Base-by-base conservation (phyloP, 2,888 invertebrate species). In the Pyrocoelia pectoralis region DNA sequence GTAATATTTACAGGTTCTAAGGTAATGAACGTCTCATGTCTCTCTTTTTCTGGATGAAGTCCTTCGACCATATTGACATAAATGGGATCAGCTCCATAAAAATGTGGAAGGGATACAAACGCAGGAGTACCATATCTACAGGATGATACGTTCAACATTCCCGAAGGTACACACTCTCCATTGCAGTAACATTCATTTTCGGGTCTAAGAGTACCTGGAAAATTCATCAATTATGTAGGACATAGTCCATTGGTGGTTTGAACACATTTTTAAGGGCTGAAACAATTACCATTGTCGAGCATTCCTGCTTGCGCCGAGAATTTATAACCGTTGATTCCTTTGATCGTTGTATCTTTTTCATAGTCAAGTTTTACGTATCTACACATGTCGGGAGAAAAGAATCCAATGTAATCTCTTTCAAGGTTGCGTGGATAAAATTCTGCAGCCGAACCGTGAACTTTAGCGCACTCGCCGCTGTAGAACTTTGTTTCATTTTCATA, bases 61-160 rank as follows among this genome's bases (percentile, higher is more conserved):
- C 94, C 94, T 0, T 82, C 81, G 1, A 93, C 86, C 48, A 83
- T 82, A 2, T 88, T 81, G n/a, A 82, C 67, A 58, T 90, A 88
- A 53, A 78, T 81, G 0, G 87, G 86, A 80, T 93, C 93, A 0
- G 86, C 93, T 70, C 88, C 84, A 73, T 88, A 84, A 80, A 92
- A 94, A 80, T 94, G 94, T 0, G 94, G 94, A 70, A 91, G 86
- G 0, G 93, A 91, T 70, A 92, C 84, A 76, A 92, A 92, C 0
- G 90, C 88, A 0, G 94, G 94, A 0, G 92, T 89, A 2, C 90
- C 91, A 74, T 83, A 90, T 50, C 91, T 86, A 68, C 91, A 92
- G 0, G 89, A 82, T 0, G 90, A 89, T 19, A 90, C 86, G 79
- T 92, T 91, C 80, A 91, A 84, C 28, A 90, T 83, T 0, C 92